Evolutionary conservation across 1,140 invertebrate species (phyloP), one percentile per base, ranked within the genome.

Genomic region (Heliconius hermathena): DNA sequence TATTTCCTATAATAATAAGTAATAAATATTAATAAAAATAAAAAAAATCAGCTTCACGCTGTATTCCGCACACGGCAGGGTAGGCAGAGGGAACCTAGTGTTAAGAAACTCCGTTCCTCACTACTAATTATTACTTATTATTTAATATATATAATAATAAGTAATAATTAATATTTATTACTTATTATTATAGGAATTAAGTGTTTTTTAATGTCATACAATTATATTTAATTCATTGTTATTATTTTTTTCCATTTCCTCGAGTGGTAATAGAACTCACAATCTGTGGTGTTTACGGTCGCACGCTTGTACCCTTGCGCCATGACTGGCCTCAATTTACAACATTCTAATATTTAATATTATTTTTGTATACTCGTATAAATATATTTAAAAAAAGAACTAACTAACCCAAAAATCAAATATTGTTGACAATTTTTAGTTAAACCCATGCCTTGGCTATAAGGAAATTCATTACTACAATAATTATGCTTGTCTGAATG

Each of bases 391-490:
- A 46, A 73, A 73, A 73, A 26, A 16, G 9, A 26, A 70, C 26
- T 70, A 70, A 71, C 1, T 70, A 70, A 13, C 1, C 11, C 2
- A 54, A 54, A 54, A n/a, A 54, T 6, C 2, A 8, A 54, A 46
- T 16, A 16, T 46, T 54, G 18, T n/a, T 54, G 57, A 6, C 29
- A 60, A 8, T n/a, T 26, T 70, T 66, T 18, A 9, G 20, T 20
- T 18, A 76, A 70, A 41, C 13, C 38, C 22, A 4, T 26, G 22
- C 22, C 22, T 66, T 29, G n/a, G 66, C 13, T 70, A 76, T 76
- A 70, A 70, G 74, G 60, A 76, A 76, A 76, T 76, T 66, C 60
- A 16, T 66, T 38, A 76, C 8, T 70, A 46, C 46, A 20, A 33
- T 36, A 76, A 54, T 74, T 54, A 41, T 8, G 52, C 26, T 57